Percentiles rank a stretch among this genome's conserved stretches.
phyloP scores from a whole-genome alignment of 2,888 invertebrate species.

The Actias luna region DNA sequence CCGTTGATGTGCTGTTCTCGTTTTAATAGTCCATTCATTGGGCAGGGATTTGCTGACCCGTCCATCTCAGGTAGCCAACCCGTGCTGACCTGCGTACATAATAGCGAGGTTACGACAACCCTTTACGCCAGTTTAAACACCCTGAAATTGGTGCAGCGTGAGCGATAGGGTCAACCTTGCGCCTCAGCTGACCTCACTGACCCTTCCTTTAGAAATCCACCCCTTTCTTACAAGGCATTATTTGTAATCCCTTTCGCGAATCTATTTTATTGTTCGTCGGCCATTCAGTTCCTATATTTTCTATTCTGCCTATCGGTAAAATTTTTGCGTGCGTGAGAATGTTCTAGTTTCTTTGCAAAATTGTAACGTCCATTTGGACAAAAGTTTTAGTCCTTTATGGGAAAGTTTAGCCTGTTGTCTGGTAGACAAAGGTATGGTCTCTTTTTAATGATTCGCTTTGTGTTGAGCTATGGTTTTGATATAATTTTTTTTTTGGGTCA shows the following conservation, averaged over 20 bases:
- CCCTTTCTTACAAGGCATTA: constrained; percentile 80
- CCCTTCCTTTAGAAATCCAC: constrained; percentile 65
- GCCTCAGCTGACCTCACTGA: constrained; percentile 73
- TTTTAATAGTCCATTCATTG: constrained; percentile 74
- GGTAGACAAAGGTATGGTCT: constrained; percentile 74
- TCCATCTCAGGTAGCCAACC: constrained; percentile 71
- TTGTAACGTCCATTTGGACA: constrained; percentile 65
- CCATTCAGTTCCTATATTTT: constrained; percentile 59
- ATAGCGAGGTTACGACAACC: constrained; percentile 68
- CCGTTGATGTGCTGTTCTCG: constrained; percentile 70
- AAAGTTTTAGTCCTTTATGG: constrained; percentile 58
- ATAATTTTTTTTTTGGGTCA: constrained; percentile 70
- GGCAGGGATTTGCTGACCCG: constrained; percentile 61
- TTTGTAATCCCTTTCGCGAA: constrained; percentile 83
- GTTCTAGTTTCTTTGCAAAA: constrained; percentile 79
- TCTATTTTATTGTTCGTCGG: constrained; percentile 75
- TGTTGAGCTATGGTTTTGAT: constrained; percentile 62
- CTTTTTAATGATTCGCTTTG: constrained; percentile 80
- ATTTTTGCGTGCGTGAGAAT: constrained; percentile 79
- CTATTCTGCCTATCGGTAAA: constrained; percentile 70
- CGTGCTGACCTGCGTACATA: constrained; percentile 63
- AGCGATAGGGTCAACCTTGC: constrained; percentile 77
- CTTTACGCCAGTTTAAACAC: constrained; percentile 76
- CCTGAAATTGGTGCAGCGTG: constrained; percentile 78
- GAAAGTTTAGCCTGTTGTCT: constrained; percentile 63